Base-by-base conservation (phyloP, 1,140 invertebrate species). In the Musca domestica region DNA sequence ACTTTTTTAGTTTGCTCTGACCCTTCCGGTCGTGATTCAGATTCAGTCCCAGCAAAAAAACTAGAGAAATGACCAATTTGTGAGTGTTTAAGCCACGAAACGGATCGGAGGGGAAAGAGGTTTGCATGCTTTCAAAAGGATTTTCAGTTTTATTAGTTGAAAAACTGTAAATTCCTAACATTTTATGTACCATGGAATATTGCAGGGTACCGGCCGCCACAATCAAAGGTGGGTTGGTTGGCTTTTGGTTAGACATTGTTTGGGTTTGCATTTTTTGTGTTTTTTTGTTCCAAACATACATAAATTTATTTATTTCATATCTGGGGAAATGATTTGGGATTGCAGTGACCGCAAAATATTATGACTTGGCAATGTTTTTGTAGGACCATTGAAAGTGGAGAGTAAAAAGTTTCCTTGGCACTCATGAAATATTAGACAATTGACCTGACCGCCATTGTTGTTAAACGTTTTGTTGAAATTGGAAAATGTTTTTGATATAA, bases 261-360 rank as follows among this genome's bases (percentile, higher is more conserved):
- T 58, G 23, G 54, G 27, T 30, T 58, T n/a, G 15, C 41, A 20
- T 34, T 61, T 4, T 41, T 61, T 19, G 2, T 61, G 27, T 17
- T 14, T 27, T 17, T 51, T 51, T n/a, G 15, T 48, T 48, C 47
- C 3, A n/a, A 51, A 19, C n/a, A 12, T 51, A 9, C 52, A 34
- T 61, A 61, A 61, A 61, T 61, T 61, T 61, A 41, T 61, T 61
- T 41, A 61, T 34, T 30, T 61, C n/a, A 61, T 61, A 61, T 20
- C 56, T 61, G 27, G 27, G 27, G 27, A 34, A 61, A 61, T 61
- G 34, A 20, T 61, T 41, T 61, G n/a, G 17, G 27, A 41, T n/a
- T 61, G 7, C 34, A 61, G 30, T 61, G 56, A 61, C 56, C 56
- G 30, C 56, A 61, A 61, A 41, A 61, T 61, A 20, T 61, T 61